Evolutionary conservation across 23 tunicate species (phyloP), one percentile per base, ranked within the genome.

Genomic region (Ciona savignyi): DNA sequence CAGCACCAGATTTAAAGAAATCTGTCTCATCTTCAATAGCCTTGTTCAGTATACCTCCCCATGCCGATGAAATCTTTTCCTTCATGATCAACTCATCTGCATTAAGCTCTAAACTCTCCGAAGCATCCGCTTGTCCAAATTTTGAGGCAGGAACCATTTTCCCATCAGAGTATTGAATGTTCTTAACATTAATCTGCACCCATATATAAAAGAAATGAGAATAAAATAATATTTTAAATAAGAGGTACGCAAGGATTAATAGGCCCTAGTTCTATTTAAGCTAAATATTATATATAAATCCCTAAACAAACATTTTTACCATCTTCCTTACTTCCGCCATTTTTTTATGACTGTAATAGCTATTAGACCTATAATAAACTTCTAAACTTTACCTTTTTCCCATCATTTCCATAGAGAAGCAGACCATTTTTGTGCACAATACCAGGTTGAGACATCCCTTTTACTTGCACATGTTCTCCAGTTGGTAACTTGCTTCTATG

Each of bases 1-100:
- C 97, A 1, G 97, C 97, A 33, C 97, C 97, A 23, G 85, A 76
- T 72, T 91, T 91, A 51, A 91, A 91, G 73, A 91, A 91, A 62
- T 91, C 97, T 30, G 91, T 85, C 24, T 76, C 90, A 34, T 77
- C 83, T 22, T 56, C 31, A 27, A 91, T 81, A 23, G 80, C 91
- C 32, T 87, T 81, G 74, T 91, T 91, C 19, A 91, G 66, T 33
- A 91, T 91, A 31, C 97, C 97, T 3, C 64, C 62, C 97, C 97
- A 91, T n/a, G 87, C 89, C 25, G 65, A 77, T 33, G 30, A 68
- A 21, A 91, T 60, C 65, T 77, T 72, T 2, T 63, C 66, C 60
- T 65, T 31, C 91, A 91, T 91, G 30, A 32, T 80, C 26, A 28
- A 11, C 72, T 91, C 97, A 34, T 91, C 97, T 21, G 66, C 80